These are phyloP conservation scores for Coleophora flavipennella DNA, from an alignment of 2,888 invertebrate species.

Conservation along the genomic window DNA sequence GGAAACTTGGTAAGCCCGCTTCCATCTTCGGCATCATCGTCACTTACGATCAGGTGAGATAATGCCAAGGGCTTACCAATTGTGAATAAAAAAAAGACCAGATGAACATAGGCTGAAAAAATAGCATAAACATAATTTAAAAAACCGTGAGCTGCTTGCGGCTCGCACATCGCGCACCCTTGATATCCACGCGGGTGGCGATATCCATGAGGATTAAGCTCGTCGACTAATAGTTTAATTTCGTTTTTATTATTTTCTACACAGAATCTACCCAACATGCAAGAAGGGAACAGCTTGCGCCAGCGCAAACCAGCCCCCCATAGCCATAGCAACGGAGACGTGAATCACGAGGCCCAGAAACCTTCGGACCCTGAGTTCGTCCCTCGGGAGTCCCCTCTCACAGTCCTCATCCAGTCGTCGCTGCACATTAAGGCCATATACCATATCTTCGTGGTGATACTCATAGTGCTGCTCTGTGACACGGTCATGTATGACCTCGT, in stretches of 20 bases:
- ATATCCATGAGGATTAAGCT: too few relatives aligned
- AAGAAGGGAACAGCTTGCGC: constrained; percentile 15
- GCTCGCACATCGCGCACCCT: too few relatives aligned
- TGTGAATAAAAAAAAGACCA: too few relatives aligned
- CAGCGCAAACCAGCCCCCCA: constrained; percentile 16
- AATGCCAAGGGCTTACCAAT: too few relatives aligned
- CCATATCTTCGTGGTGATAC: constrained; percentile 85
- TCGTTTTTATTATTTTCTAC: background rate
- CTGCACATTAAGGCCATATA: constrained; percentile 88
- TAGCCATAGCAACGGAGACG: constrained; percentile 19
- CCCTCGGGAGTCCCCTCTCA: constrained; percentile 84
- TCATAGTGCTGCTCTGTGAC: constrained; percentile 81
- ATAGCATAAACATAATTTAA: too few relatives aligned
- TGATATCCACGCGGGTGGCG: too few relatives aligned
- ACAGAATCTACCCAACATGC: constrained; percentile 17
- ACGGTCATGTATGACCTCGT: constrained; percentile 81
- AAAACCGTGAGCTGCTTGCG: too few relatives aligned
- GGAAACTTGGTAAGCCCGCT: too few relatives aligned
- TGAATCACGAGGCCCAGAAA: constrained; percentile 22
- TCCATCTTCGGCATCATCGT: too few relatives aligned
- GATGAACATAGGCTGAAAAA: too few relatives aligned
- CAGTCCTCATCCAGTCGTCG: constrained; percentile 80
- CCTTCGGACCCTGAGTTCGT: constrained; percentile 63
- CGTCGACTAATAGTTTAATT: too few relatives aligned
- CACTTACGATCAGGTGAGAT: too few relatives aligned